These are phyloP conservation scores for Hippocampus comes DNA, from an alignment of 2,113 vertebrate species.

Conservation along the genomic window DNA sequence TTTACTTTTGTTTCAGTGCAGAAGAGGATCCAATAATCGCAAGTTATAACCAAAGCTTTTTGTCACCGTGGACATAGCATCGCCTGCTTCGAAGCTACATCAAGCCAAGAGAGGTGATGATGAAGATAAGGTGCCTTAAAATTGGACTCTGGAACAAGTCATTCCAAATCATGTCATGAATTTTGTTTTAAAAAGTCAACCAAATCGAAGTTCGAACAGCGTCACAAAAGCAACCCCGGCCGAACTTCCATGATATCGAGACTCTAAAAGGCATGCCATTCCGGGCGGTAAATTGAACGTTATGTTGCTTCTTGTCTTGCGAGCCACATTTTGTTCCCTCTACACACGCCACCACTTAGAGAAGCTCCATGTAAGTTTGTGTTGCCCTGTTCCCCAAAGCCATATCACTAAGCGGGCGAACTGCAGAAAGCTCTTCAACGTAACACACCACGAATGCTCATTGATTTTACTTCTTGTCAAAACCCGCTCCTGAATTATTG, in stretches of 20 bases:
- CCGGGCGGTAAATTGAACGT: neutral
- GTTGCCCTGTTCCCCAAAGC: conserved; percentile 11
- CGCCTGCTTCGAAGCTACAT: neutral
- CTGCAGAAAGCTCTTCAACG: conserved; percentile 24
- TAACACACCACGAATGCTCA: conserved; percentile 16
- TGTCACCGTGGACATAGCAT: neutral
- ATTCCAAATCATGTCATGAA: too few relatives aligned
- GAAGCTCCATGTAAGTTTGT: neutral
- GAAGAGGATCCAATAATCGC: neutral
- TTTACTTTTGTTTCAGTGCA: neutral
- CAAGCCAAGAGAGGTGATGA: neutral
- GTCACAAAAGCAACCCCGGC: neutral
- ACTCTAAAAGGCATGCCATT: too few relatives aligned
- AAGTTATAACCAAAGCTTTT: neutral
- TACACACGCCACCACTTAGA: neutral
- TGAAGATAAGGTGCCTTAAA: too few relatives aligned
- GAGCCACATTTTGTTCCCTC: neutral
- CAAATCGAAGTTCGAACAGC: neutral
- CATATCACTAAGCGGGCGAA: neutral
- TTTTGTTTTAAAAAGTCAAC: too few relatives aligned
- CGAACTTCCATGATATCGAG: neutral
- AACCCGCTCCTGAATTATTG: conserved; percentile 26
- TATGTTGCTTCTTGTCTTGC: neutral
- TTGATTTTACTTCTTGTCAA: conserved; percentile 24
- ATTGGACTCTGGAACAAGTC: too few relatives aligned